Conservation (phyloP, 1,140 invertebrate species). For the Microplitis mediator region DNA sequence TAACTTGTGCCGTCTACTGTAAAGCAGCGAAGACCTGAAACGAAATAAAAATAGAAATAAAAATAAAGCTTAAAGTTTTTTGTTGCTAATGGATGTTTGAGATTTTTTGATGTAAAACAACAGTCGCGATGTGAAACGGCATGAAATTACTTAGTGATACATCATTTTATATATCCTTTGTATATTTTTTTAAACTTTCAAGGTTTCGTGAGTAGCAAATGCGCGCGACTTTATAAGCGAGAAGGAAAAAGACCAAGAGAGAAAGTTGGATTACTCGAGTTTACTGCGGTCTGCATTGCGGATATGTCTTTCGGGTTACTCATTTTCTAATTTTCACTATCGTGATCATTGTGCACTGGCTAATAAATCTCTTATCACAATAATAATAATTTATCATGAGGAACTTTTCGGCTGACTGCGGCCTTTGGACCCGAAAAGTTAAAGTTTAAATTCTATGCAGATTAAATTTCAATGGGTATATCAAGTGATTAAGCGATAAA, state of each 20-base stretch:
- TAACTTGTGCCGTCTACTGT: too few species aligned
- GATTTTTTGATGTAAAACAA: background rate
- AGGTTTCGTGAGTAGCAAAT: conserved; percentile 17
- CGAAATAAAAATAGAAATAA: background rate
- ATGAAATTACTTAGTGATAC: conserved; percentile 25
- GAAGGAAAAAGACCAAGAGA: conserved; percentile 2
- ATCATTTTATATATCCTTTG: conserved; percentile 22
- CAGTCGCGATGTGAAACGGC: background rate
- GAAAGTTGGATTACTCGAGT: conserved; percentile 29
- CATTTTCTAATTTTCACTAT: conserved; percentile 17
- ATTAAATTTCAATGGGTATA: background rate
- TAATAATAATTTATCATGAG: too few species aligned
- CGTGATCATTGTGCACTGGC: background rate
- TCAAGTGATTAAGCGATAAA: too few species aligned
- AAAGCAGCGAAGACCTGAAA: too few species aligned
- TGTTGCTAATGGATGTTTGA: background rate
- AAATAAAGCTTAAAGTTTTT: background rate
- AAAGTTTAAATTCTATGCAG: too few species aligned
- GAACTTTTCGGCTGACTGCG: too few species aligned
- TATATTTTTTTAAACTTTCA: conserved; percentile 21
- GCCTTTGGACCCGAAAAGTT: too few species aligned
- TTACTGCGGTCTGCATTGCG: conserved; percentile 49
- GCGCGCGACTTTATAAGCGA: conserved; percentile 1
- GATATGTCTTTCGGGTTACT: conserved; percentile 33
- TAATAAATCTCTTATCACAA: background rate